Evolutionary conservation across 2,113 vertebrate species (phyloP), one percentile per base, ranked within the genome.

Genomic region (Laterallus jamaicensis): DNA sequence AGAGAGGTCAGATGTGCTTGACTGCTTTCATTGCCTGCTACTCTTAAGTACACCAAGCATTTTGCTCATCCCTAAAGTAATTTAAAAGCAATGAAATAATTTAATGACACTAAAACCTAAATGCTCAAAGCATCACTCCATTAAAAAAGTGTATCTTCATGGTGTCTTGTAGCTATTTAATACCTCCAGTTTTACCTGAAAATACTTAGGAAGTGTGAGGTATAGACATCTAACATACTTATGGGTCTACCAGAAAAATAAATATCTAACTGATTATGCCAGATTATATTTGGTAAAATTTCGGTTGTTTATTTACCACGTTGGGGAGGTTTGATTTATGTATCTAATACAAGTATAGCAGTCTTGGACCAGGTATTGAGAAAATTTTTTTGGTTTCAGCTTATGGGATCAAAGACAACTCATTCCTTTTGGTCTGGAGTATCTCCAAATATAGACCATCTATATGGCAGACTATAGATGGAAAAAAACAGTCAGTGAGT

Each of bases 361-460:
- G 20, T 90, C 71, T 94, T 74, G 79, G 85, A 86, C 35, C 26
- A 75, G 29, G 6, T 92, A 75, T 82, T 86, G 76, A 37, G 32
- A 75, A 82, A 84, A 37, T 1, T 60, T 11, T 79, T 92, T 71
- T 64, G 0, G 31, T 91, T 94, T 93, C 25, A 68, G 28, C 35
- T 77, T 86, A 47, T n/a, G 18, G 32, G 47, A 83, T 95, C 76
- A 88, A 90, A 96, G 76, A 71, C 90, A 81, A 86, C 68, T 86
- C 10, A 40, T 96, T 95, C 52, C 32, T 96, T 93, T 88, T 75
- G 42, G 56, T 84, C 83, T 92, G 73, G 82, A 94, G 20, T 70
- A 44, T 70, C 21, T 95, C 79, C 93, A 96, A 42, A 88, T 85
- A 39, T 26, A 90, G 90, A 85, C 50, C 68, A 86, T 90, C 70